A percentile compares a stretch with the other conserved stretches of the same genome.
phyloP scores from a whole-genome alignment of 2,113 vertebrate species.

The Falcunculus frontatus region DNA sequence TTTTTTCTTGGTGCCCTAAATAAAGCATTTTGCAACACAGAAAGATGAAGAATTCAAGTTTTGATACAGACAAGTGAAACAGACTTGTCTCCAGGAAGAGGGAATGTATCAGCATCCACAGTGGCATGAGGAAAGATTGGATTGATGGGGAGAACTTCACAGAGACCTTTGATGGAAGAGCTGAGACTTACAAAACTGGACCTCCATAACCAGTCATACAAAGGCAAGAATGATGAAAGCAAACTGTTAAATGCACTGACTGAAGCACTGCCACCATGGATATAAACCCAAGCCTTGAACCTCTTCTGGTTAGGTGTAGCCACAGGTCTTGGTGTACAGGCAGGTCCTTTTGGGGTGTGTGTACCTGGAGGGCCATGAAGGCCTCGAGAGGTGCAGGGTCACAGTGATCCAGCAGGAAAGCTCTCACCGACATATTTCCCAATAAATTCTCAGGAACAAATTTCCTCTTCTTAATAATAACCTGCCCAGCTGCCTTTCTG shows the following conservation, averaged over 20 bases:
- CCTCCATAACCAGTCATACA: neutral
- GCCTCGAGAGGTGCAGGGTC: rapidly evolving
- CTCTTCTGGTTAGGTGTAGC: neutral
- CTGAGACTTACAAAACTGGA: neutral
- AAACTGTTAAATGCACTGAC: neutral
- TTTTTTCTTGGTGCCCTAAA: neutral
- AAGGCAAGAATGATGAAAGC: neutral
- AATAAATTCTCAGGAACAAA: neutral
- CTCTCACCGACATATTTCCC: rapidly evolving
- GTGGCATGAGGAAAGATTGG: neutral
- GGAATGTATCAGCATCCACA: neutral
- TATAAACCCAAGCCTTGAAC: neutral
- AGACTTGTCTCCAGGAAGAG: neutral
- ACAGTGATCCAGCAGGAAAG: neutral
- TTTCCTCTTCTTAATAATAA: neutral
- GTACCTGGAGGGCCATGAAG: neutral
- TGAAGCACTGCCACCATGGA: neutral
- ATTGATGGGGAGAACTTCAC: neutral
- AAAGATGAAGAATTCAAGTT: neutral
- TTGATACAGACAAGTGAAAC: neutral
- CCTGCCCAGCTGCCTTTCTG: neutral
- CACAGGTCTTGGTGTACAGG: rapidly evolving
- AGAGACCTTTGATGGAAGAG: neutral
- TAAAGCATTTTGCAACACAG: neutral
- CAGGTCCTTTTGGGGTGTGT: neutral